Evolutionary conservation across 2,888 invertebrate species (phyloP).

Genomic region (Chaitophorus viminalis): DNA sequence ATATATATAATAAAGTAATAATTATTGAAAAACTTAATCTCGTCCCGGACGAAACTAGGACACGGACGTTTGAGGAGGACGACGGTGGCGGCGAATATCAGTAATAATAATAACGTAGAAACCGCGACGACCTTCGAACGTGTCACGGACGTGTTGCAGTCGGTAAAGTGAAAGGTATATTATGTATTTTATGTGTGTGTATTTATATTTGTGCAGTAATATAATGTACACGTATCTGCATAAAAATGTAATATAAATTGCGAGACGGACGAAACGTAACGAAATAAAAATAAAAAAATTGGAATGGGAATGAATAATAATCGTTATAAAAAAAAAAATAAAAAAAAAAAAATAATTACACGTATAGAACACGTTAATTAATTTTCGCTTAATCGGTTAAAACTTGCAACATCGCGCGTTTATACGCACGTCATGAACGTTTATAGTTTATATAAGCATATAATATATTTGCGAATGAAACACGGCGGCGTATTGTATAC

Average conservation of each 20-base stretch:
- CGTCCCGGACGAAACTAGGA: constrained; percentile 51
- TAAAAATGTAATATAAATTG: constrained; percentile 12
- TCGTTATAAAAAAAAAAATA: too few species aligned
- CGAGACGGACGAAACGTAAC: neutral
- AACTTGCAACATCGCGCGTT: constrained; percentile 2
- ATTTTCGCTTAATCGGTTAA: constrained; percentile 30
- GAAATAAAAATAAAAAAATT: neutral
- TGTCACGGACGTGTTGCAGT: constrained; percentile 19
- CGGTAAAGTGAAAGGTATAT: constrained; percentile 42
- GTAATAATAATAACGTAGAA: constrained; percentile 1
- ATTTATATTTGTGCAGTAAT: too few species aligned
- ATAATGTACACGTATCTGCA: neutral
- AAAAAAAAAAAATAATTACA: constrained; percentile 15
- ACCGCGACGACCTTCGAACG: constrained; percentile 14
- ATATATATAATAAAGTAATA: neutral
- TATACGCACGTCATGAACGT: too few species aligned
- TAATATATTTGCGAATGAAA: too few species aligned
- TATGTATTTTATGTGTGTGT: neutral
- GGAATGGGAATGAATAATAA: constrained; percentile 8
- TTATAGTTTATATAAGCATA: too few species aligned
- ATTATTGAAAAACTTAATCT: constrained; percentile 17
- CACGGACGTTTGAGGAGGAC: constrained; percentile 36
- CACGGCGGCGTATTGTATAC: too few species aligned
- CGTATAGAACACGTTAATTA: constrained; percentile 8
- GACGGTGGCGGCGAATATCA: constrained; percentile 7